A percentile compares a stretch with the other conserved stretches of the same genome.
Conservation (phyloP, 2,888 invertebrate genomes). For the Eudasyphora cyanicolor region DNA sequence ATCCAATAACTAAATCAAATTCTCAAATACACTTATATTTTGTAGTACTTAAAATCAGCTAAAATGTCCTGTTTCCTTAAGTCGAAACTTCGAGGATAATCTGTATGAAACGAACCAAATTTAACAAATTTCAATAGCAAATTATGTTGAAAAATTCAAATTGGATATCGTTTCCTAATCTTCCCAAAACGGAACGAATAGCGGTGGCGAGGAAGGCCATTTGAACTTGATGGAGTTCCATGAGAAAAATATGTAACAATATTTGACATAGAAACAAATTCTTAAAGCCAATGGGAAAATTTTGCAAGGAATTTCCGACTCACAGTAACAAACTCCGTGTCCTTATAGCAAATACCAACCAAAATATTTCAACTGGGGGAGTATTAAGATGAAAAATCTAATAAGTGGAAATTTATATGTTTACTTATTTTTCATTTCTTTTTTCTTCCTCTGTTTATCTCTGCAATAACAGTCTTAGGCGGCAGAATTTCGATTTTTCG, state of each 20-base stretch:
- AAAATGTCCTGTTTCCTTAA: too few relatives aligned
- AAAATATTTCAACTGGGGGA: background rate
- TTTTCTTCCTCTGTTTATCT: background rate
- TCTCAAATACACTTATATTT: too few relatives aligned
- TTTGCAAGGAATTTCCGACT: background rate
- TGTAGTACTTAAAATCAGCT: too few relatives aligned
- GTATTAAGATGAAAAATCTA: slow-evolving; percentile 21
- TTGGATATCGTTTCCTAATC: slow-evolving; percentile 8
- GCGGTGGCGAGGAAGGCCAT: background rate
- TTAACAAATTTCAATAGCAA: too few relatives aligned
- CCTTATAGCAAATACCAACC: background rate
- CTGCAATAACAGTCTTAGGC: too few relatives aligned
- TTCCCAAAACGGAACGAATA: background rate
- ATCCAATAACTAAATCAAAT: too few relatives aligned
- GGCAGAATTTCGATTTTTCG: background rate
- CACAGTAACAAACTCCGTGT: background rate
- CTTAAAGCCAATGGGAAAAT: background rate
- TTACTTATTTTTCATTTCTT: background rate
- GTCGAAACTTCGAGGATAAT: too few relatives aligned
- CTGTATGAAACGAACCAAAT: too few relatives aligned
- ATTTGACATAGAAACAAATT: background rate
- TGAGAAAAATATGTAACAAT: background rate
- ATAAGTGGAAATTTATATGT: slow-evolving; percentile 28
- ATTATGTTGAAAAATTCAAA: slow-evolving; percentile 7
- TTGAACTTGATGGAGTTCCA: background rate